Base-by-base conservation (phyloP, 2,888 invertebrate species). In the Ommatoiulus sabulosus region DNA sequence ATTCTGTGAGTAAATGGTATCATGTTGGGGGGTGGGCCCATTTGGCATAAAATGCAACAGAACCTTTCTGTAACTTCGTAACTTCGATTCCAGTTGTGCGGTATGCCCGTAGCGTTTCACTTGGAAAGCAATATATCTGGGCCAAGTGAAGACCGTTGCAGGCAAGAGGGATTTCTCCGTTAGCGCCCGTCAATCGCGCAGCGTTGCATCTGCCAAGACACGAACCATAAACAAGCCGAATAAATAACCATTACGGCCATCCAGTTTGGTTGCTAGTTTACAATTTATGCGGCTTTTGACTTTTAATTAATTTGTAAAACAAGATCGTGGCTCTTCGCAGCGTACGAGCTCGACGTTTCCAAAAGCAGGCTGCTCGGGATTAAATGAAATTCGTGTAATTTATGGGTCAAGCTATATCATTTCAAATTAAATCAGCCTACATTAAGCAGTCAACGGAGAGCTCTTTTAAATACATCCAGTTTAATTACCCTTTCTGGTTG, bases 341-440 rank as follows among this genome's bases (percentile, higher is more conserved):
- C 20, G 3, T 24, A 0, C 72, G 7, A 3, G 72, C 72, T 5
- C 4, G n/a, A 24, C 24, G 24, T 24, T 52, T 52, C 10, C 52
- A 52, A 17, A 52, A 52, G 17, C 63, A 63, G 63, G 63, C 72
- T 80, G 80, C 12, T 35, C 35, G 80, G 80, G 80, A 80, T 80
- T 80, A 80, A 80, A 80, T 35, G 80, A 80, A 80, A 80, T 35
- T 80, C 80, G 80, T 12, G 80, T 35, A 80, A 80, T 80, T 80
- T 80, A 80, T 80, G 80, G 80, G 80, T 80, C 80, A 80, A 80
- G 80, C 80, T 80, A 80, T 80, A 80, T 80, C 80, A 80, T 80
- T 80, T 80, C 35, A 35, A 80, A 80, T 80, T 80, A 80, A 80
- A 80, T 35, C 3, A 35, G 80, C 80, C 80, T 80, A 80, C 20